phyloP scores from a whole-genome alignment of 2,113 vertebrate genomes.

The Macroglossus sobrinus region DNA sequence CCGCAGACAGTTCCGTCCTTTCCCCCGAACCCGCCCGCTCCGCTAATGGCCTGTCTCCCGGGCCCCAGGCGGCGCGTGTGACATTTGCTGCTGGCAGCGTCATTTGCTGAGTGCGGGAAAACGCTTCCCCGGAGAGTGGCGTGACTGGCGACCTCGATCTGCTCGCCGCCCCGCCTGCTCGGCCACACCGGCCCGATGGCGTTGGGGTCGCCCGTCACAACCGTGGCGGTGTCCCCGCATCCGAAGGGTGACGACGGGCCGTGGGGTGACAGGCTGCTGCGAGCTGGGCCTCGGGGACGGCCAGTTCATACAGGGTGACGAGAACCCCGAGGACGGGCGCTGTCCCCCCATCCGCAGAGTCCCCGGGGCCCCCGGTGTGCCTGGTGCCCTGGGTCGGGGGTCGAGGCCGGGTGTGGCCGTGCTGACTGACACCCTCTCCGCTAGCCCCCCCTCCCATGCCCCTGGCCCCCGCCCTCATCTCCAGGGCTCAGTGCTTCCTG shows the following conservation, averaged over 20 bases:
- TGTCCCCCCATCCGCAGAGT: neutral
- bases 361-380: neutral
- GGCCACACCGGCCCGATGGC: too few relatives aligned
- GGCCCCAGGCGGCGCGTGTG: conserved; percentile 58
- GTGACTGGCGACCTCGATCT: conserved; percentile 13
- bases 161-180: neutral
- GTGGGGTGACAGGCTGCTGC: fast-evolving
- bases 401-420: neutral
- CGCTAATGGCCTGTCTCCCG: conserved; percentile 27
- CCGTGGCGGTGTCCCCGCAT: neutral
- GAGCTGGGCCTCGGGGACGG: neutral
- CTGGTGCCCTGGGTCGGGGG: neutral
- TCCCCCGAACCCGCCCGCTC: conserved; percentile 11
- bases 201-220: neutral
- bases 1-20: conserved; percentile 60
- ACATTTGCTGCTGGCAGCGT: conserved; percentile 69
- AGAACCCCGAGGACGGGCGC: neutral
- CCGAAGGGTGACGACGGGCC: neutral
- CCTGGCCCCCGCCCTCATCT: neutral
- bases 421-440: too few relatives aligned
- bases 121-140: neutral
- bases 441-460: neutral
- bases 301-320: neutral
- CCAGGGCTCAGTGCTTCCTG: conserved; percentile 26
- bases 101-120: conserved; percentile 52